Evolutionary conservation across 1,140 invertebrate genomes (phyloP).

Genomic region (Heliconius congener): DNA sequence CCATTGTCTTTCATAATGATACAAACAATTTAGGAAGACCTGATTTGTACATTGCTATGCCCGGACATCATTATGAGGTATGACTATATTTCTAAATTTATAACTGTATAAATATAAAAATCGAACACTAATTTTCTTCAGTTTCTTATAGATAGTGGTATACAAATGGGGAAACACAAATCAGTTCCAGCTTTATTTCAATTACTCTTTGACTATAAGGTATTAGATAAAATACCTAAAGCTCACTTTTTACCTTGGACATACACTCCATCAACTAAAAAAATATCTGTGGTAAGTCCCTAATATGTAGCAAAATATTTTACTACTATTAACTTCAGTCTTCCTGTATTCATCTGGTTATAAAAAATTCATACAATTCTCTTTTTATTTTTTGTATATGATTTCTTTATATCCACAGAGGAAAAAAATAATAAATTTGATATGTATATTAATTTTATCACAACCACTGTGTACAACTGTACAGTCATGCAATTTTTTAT

Average conservation of each 20-base stretch:
- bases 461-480: too few relatives aligned
- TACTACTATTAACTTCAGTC: too few relatives aligned
- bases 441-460: too few relatives aligned
- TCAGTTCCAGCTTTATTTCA: conserved; percentile 82
- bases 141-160: conserved; percentile 65
- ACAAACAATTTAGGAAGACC: conserved; percentile 77
- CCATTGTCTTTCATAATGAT: conserved; percentile 81
- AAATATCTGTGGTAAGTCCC: conserved; percentile 54
- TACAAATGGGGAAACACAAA: conserved; percentile 68
- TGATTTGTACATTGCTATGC: conserved; percentile 81
- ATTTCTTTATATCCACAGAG: too few relatives aligned
- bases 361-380: too few relatives aligned
- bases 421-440: too few relatives aligned
- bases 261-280: conserved; percentile 48
- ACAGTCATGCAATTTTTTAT: too few relatives aligned
- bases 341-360: too few relatives aligned
- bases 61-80: conserved; percentile 81
- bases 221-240: conserved; percentile 80
- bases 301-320: neutral
- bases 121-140: conserved; percentile 44
- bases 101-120: neutral
- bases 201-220: conserved; percentile 80
- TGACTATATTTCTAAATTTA: conserved; percentile 15
- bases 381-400: too few relatives aligned
- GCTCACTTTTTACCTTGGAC: conserved; percentile 82